Conservation (phyloP, 1,140 invertebrate species). For the Rhyzopertha dominica region DNA sequence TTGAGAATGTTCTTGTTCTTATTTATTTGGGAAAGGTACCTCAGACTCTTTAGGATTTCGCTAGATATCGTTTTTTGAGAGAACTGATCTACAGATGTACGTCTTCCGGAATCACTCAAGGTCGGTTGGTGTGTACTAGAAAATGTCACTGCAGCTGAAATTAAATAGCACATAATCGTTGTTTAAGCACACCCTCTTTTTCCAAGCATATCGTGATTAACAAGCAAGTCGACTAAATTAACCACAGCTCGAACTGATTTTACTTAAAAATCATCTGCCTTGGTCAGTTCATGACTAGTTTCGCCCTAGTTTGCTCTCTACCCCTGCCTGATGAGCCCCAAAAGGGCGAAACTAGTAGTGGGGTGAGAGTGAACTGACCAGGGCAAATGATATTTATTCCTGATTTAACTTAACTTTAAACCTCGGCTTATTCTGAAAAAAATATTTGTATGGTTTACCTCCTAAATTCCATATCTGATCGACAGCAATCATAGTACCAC, state of each 20-base stretch:
- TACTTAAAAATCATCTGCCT: too few relatives aligned
- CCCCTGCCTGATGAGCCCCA: too few relatives aligned
- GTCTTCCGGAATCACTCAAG: conserved; percentile 22
- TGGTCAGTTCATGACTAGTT: too few relatives aligned
- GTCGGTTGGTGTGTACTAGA: conserved; percentile 19
- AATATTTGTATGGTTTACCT: conserved; percentile 12
- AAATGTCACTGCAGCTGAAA: too few relatives aligned
- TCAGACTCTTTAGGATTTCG: conserved; percentile 33
- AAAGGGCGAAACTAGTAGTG: too few relatives aligned
- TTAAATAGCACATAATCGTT: too few relatives aligned
- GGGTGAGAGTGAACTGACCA: too few relatives aligned
- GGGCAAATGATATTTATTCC: conserved; percentile 1
- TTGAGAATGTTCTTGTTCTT: conserved; percentile 10
- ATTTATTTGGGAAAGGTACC: conserved; percentile 31
- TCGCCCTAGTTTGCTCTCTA: too few relatives aligned
- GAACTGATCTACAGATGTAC: conserved; percentile 32
- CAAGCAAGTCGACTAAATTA: too few relatives aligned
- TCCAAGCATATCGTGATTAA: too few relatives aligned
- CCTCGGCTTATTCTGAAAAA: neutral
- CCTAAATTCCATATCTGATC: conserved; percentile 28
- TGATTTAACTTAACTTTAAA: neutral
- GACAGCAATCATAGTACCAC: conserved; percentile 30
- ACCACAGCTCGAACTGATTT: too few relatives aligned
- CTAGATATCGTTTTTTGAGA: conserved; percentile 34
- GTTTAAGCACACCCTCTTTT: too few relatives aligned